A percentile compares a stretch with the other conserved stretches of the same genome.
These are phyloP conservation scores for Melanostoma mellinum DNA, from an alignment of 2,888 invertebrate species.

Conservation along the genomic window DNA sequence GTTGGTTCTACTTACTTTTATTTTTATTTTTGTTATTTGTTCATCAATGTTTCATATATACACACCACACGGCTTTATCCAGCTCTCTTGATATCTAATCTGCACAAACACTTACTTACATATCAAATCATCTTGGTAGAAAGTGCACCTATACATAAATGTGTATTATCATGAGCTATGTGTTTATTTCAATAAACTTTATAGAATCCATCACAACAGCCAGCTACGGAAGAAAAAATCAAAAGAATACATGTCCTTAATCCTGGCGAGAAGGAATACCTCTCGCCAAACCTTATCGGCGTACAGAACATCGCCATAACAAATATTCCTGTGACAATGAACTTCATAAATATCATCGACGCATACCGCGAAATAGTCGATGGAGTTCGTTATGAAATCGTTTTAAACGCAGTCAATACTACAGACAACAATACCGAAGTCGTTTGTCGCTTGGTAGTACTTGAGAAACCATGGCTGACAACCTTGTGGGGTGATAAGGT, in stretches of 20 bases:
- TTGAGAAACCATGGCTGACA: slow-evolving; percentile 87
- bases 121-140: slow-evolving; percentile 1
- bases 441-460: slow-evolving; percentile 85
- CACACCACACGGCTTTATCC: no score
- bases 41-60: no score
- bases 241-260: slow-evolving; percentile 79
- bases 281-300: slow-evolving; percentile 80
- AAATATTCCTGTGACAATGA: slow-evolving; percentile 79
- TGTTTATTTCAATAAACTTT: slow-evolving; percentile 34
- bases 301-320: slow-evolving; percentile 80
- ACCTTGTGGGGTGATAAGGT: slow-evolving; percentile 84
- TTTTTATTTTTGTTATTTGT: no score
- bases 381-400: slow-evolving; percentile 80
- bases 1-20: no score
- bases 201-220: slow-evolving; percentile 71
- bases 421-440: slow-evolving; percentile 78
- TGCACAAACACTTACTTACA: not conserved
- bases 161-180: slow-evolving; percentile 9
- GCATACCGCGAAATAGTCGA: slow-evolving; percentile 81
- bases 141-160: slow-evolving; percentile 18
- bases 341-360: slow-evolving; percentile 80
- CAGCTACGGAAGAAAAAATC: slow-evolving; percentile 77
- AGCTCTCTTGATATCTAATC: no score
- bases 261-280: slow-evolving; percentile 80
- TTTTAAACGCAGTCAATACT: slow-evolving; percentile 79